These are phyloP conservation scores for Adelognathus sp. DNA, from an alignment of 2,888 invertebrate genomes.

Conservation along the genomic window DNA sequence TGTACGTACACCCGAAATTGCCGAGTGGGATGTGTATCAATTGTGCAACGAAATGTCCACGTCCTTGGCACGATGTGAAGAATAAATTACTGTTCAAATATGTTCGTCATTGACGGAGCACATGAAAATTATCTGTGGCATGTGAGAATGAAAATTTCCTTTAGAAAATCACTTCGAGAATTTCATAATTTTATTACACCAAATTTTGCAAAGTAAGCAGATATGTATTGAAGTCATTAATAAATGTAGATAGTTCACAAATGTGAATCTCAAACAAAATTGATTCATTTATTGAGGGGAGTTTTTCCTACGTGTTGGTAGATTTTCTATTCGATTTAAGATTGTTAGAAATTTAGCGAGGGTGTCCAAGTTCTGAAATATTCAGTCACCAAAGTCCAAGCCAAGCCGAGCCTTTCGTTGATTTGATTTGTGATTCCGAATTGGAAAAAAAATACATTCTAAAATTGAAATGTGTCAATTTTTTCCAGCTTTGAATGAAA, in stretches of 20 bases:
- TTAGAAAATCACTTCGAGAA: not conserved
- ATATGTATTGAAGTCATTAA: not conserved
- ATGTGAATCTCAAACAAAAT: no score
- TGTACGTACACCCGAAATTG: not conserved
- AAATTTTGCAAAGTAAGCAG: not conserved
- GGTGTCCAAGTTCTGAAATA: no score
- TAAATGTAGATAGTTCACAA: not conserved
- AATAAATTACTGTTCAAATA: not conserved
- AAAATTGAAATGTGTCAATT: no score
- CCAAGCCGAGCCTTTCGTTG: no score
- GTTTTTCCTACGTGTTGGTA: no score
- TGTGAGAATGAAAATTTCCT: not conserved
- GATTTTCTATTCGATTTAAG: no score
- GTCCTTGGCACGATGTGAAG: not conserved
- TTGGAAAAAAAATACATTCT: no score
- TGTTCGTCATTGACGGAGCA: not conserved
- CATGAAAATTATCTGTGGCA: not conserved
- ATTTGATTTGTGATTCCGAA: no score
- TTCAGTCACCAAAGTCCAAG: no score
- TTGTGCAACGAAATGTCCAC: not conserved
- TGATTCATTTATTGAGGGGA: no score
- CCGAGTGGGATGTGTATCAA: not conserved
- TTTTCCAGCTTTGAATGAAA: no score
- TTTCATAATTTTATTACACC: not conserved
- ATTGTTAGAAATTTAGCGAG: no score